Conservation (phyloP, 2,888 invertebrate genomes). For the Cacoxenus indagator region DNA sequence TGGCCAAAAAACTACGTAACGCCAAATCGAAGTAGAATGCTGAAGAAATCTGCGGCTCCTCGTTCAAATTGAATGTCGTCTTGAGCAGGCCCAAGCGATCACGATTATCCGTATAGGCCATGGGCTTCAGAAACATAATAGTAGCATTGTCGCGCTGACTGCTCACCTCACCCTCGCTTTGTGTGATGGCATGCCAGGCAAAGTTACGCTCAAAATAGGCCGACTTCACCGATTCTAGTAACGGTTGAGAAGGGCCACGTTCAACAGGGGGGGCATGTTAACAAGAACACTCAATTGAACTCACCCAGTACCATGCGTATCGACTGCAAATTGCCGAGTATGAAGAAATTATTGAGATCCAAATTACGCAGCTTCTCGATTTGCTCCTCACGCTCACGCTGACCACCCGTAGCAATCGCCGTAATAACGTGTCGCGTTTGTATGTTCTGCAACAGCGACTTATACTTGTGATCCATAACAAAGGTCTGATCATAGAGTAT, state of each 20-base stretch:
- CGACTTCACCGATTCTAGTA: conserved; percentile 76
- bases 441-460: conserved; percentile 89
- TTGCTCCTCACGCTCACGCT: conserved; percentile 75
- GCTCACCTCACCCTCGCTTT: conserved; percentile 80
- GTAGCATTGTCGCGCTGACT: conserved; percentile 85
- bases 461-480: conserved; percentile 95
- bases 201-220: conserved; percentile 87
- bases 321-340: conserved; percentile 81
- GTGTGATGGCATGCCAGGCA: conserved; percentile 88
- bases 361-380: conserved; percentile 81
- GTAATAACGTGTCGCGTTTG: conserved; percentile 91
- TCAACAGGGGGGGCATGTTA: not conserved
- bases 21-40: conserved; percentile 92
- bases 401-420: conserved; percentile 74
- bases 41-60: conserved; percentile 81
- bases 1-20: conserved; percentile 78
- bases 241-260: not conserved
- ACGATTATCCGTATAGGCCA: conserved; percentile 78
- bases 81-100: conserved; percentile 80
- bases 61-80: conserved; percentile 80
- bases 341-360: conserved; percentile 91
- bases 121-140: conserved; percentile 81
- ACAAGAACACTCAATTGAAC: not conserved
- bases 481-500: conserved; percentile 91
- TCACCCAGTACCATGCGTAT: conserved; percentile 79